These are phyloP conservation scores for Drosophila teissieri DNA, from an alignment of 1,140 invertebrate genomes.

Conservation along the genomic window DNA sequence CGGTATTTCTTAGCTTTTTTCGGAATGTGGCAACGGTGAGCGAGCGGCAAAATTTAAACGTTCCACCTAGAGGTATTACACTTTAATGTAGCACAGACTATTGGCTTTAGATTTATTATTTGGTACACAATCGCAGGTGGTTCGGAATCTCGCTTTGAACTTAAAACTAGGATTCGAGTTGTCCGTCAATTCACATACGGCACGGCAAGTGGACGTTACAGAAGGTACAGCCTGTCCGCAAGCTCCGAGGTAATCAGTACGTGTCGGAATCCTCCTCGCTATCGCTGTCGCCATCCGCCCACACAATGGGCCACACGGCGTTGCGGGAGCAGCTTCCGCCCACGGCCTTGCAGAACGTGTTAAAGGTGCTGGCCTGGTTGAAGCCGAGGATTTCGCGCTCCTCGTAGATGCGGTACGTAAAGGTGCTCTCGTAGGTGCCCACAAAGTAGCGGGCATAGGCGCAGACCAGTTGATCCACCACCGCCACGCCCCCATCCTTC, in stretches of 20 bases:
- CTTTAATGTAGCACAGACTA: too few relatives aligned
- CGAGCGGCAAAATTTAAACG: neutral
- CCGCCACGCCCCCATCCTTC: constrained; percentile 95
- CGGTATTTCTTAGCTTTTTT: neutral
- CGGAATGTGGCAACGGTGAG: neutral
- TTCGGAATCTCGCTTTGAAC: constrained; percentile 23
- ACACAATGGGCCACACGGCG: constrained; percentile 86
- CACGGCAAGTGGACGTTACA: neutral
- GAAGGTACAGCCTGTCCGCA: neutral
- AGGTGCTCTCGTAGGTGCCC: constrained; percentile 97
- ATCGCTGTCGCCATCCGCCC: constrained; percentile 49
- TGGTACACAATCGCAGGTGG: constrained; percentile 47
- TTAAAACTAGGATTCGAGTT: constrained; percentile 36
- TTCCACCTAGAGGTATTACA: too few relatives aligned
- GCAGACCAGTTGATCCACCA: constrained; percentile 98
- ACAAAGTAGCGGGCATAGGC: constrained; percentile 94
- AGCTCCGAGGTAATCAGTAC: constrained; percentile 21
- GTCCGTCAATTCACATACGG: too few relatives aligned
- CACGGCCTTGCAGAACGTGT: constrained; percentile 91
- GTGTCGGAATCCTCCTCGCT: constrained; percentile 20
- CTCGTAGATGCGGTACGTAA: constrained; percentile 98
- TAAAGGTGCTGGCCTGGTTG: constrained; percentile 92
- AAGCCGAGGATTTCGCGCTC: constrained; percentile 98
- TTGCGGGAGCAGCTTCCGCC: constrained; percentile 84
- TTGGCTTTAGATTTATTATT: constrained; percentile 15